A percentile compares a stretch with the other conserved stretches of the same genome.
Conservation (phyloP, 2,113 vertebrate species). For the Scolopax mira region DNA sequence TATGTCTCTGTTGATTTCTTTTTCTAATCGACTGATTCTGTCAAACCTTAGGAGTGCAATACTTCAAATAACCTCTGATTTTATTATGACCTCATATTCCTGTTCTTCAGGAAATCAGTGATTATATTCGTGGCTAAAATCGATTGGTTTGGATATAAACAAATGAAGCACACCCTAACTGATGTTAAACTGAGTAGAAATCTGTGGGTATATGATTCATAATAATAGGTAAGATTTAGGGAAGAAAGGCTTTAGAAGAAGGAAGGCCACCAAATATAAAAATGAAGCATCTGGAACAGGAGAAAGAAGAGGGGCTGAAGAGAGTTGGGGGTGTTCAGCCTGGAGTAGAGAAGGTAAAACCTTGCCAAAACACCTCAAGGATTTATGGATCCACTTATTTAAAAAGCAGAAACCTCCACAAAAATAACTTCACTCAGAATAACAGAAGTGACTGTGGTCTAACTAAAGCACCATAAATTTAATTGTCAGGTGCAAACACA, state of each 20-base stretch:
- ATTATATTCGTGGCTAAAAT: not conserved
- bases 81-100: not conserved
- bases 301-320: too few relatives aligned
- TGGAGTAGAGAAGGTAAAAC: not conserved
- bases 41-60: not conserved
- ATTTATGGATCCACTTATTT: conserved; percentile 27
- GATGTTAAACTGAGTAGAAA: not conserved
- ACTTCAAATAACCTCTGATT: not conserved
- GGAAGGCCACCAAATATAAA: too few relatives aligned
- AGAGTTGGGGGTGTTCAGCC: too few relatives aligned
- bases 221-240: not conserved
- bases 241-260: too few relatives aligned
- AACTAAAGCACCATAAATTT: not conserved
- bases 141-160: not conserved
- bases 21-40: not conserved
- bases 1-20: not conserved
- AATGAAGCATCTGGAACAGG: too few relatives aligned
- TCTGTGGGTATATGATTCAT: not conserved
- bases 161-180: not conserved
- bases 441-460: not conserved
- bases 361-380: not conserved
- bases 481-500: not conserved
- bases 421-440: not conserved
- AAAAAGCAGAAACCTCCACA: not conserved
- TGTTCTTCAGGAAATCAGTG: not conserved